Evolutionary conservation across 2,113 vertebrate genomes (phyloP).

Genomic region (Prionailurus viverrinus): DNA sequence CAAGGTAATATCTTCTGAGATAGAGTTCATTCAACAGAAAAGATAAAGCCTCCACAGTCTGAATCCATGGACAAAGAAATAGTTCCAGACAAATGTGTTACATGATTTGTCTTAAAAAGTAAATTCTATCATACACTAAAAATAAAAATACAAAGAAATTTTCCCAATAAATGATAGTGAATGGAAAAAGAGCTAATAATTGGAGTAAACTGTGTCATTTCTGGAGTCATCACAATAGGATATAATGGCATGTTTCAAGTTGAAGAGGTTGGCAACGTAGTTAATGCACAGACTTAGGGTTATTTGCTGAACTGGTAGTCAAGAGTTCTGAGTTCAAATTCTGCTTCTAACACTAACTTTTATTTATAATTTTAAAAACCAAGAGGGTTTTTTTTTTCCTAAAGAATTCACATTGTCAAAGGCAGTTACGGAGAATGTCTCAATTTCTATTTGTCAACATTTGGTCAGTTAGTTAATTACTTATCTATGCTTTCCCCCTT

Average conservation of each 20-base stretch:
- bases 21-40: slow-evolving; percentile 15
- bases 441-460: neutral
- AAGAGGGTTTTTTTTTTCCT: neutral
- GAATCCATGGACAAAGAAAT: slow-evolving; percentile 40
- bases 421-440: neutral
- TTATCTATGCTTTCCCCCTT: neutral
- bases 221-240: neutral
- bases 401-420: neutral
- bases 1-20: neutral
- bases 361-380: slow-evolving; percentile 5
- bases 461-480: neutral
- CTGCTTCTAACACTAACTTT: neutral
- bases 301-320: neutral
- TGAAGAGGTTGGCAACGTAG: neutral
- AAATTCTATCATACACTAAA: slow-evolving; percentile 21
- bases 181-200: neutral
- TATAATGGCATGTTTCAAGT: neutral
- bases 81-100: neutral
- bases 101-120: slow-evolving; percentile 34
- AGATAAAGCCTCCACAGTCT: neutral
- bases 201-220: neutral
- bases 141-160: neutral
- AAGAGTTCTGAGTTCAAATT: neutral
- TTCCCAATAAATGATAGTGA: neutral
- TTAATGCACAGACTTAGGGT: neutral